Percentiles rank a stretch among this genome's conserved stretches.
Conservation (phyloP, 2,797 vertebrate genomes). For the Paramormyrops hopkinsi region DNA sequence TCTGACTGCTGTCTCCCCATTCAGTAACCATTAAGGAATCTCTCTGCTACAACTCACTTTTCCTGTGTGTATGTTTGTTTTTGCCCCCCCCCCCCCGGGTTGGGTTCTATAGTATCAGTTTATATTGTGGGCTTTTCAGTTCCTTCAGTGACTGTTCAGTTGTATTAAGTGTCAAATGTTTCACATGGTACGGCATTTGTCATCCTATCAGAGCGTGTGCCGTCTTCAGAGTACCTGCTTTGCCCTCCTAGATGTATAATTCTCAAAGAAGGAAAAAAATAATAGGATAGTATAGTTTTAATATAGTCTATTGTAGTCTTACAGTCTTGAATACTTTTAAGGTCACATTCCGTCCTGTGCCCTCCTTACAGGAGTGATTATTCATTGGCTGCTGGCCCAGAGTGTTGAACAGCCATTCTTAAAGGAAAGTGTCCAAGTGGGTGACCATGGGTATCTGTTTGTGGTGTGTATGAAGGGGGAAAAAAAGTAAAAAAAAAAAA, state of each 20-base stretch:
- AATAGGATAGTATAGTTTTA: background rate
- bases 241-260: background rate
- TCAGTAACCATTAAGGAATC: background rate
- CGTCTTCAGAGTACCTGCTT: background rate
- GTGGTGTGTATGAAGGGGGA: conserved; percentile 8
- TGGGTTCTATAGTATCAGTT: background rate
- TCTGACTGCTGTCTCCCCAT: background rate
- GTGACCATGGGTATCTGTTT: background rate
- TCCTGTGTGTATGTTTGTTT: background rate
- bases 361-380: background rate
- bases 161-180: background rate
- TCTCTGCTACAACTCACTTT: background rate
- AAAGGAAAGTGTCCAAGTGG: background rate
- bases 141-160: background rate
- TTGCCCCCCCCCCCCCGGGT: background rate
- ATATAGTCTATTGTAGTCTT: background rate
- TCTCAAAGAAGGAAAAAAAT: background rate
- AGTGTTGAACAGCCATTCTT: conserved; percentile 25
- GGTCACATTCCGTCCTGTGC: background rate
- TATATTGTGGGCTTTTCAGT: background rate
- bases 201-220: background rate
- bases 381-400: conserved; percentile 21
- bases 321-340: background rate
- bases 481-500: too few relatives aligned
- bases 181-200: background rate